These are phyloP conservation scores for Sebastes fasciatus DNA, from an alignment of 2,113 vertebrate genomes.

Conservation along the genomic window DNA sequence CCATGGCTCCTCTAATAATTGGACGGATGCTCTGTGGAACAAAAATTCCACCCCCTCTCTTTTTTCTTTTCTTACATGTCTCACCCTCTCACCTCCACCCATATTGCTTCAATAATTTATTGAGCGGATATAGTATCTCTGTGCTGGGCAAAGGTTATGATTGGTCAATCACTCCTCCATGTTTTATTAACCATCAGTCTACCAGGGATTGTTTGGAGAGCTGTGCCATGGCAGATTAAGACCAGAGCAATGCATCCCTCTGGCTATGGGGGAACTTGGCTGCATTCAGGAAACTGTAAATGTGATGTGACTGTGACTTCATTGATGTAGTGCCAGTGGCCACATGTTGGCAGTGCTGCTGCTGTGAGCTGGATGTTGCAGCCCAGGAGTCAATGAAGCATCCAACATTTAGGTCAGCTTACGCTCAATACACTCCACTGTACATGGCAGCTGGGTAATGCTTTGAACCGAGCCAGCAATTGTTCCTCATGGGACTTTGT, in stretches of 20 bases:
- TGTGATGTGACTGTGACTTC: slow-evolving; percentile 37
- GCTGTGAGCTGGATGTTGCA: slow-evolving; percentile 19
- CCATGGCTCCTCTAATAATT: slow-evolving; percentile 26
- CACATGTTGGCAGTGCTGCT: slow-evolving; percentile 50
- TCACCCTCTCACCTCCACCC: slow-evolving; percentile 6
- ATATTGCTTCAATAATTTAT: slow-evolving; percentile 45
- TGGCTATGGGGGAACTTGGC: slow-evolving; percentile 19
- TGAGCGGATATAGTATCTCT: slow-evolving; percentile 20
- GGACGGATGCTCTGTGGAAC: neutral
- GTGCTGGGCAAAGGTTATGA: slow-evolving; percentile 28
- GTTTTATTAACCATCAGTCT: slow-evolving; percentile 46
- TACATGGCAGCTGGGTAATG: slow-evolving; percentile 9
- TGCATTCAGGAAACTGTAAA: slow-evolving; percentile 4
- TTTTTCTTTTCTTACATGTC: neutral
- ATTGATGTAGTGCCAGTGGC: slow-evolving; percentile 52
- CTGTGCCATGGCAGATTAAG: neutral
- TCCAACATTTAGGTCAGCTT: slow-evolving; percentile 28
- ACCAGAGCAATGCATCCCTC: slow-evolving; percentile 21
- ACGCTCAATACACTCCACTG: neutral
- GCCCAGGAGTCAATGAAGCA: slow-evolving; percentile 4
- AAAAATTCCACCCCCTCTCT: neutral
- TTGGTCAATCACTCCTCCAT: slow-evolving; percentile 36
- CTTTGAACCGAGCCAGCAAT: slow-evolving; percentile 31
- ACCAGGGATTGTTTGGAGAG: slow-evolving; percentile 1
- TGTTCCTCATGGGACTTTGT: neutral